Evolutionary conservation across 2,113 vertebrate species (phyloP), one percentile per base, ranked within the genome.

Genomic region (Cottus gobio): DNA sequence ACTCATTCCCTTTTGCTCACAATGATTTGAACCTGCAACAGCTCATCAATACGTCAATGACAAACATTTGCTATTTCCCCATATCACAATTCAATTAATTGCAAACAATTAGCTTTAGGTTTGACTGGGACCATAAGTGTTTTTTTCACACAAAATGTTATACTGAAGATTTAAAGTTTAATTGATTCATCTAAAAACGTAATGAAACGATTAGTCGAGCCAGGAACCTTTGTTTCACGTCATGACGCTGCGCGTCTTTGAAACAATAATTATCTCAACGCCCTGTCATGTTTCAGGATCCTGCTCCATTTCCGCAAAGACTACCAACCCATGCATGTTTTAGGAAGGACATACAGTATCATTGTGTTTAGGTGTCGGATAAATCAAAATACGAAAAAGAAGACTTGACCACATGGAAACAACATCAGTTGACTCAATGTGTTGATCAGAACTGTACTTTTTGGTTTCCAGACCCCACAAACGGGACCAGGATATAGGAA

Each of bases 401-500:
- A 3, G 1, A 34, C 15, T 16, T 37, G n/a, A 10, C 4, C 5
- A 2, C 20, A 31, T 16, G 2, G 44, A 67, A 68, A 22, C 10
- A 3, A 8, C 12, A 22, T 5, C 42, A 60, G 28, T 11, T 50
- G 12, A 44, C 18, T 26, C n/a, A 50, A 12, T 26, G 7, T 57
- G 5, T 9, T 0, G 0, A 71, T 34, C 24, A 28, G 54, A 70
- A 31, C 10, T 69, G 46, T 60, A 1, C 12, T 22, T 44, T 81
- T 70, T 34, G 31, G 3, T 60, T 74, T 73, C 42, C 86, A 96
- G 96, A 58, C 95, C 96, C 44, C 90, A 95, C 5, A 95, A 90
- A 80, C 90, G 92, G 62, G 93, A 95, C 36, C 88, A 94, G 71
- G 95, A 95, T 24, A 92, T 95, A 22, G 94, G 93, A 48, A 96